Percentiles rank a stretch among this genome's conserved stretches.
phyloP scores from a whole-genome alignment of 2,113 vertebrate genomes.

The Amblyopsis rosae region DNA sequence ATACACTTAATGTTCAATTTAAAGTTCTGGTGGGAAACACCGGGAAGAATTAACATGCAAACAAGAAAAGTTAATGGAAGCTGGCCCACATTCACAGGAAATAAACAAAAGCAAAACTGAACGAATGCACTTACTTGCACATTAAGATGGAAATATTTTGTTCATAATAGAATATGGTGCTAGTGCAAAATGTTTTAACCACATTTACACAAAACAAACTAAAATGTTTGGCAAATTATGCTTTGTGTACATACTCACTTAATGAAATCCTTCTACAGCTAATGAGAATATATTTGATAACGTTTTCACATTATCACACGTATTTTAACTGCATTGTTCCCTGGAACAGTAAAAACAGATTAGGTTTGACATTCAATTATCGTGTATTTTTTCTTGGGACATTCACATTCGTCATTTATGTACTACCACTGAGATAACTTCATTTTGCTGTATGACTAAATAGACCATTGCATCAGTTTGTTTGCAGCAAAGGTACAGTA shows the following conservation, averaged over 20 bases:
- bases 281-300: too few relatives aligned
- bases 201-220: constrained; percentile 31
- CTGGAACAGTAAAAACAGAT: background rate
- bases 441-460: too few relatives aligned
- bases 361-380: background rate
- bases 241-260: constrained; percentile 18
- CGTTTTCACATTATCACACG: too few relatives aligned
- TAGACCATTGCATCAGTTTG: background rate
- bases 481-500: too few relatives aligned
- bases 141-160: constrained; percentile 56
- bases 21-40: constrained; percentile 46
- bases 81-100: constrained; percentile 25
- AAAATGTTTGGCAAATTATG: constrained; percentile 51
- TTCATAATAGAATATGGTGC: constrained; percentile 25
- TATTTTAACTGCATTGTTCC: too few relatives aligned
- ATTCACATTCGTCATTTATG: background rate
- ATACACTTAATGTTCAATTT: constrained; percentile 44
- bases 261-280: background rate
- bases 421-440: background rate
- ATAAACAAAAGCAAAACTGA: constrained; percentile 14
- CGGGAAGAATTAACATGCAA: constrained; percentile 47
- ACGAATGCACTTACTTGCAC: constrained; percentile 25
- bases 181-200: constrained; percentile 51
- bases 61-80: constrained; percentile 39
- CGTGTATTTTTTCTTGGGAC: too few relatives aligned